Percentiles rank a stretch among this genome's conserved stretches.
Evolutionary conservation across 1,140 invertebrate species (phyloP).

Genomic region (Ditylenchus dipsaci): DNA sequence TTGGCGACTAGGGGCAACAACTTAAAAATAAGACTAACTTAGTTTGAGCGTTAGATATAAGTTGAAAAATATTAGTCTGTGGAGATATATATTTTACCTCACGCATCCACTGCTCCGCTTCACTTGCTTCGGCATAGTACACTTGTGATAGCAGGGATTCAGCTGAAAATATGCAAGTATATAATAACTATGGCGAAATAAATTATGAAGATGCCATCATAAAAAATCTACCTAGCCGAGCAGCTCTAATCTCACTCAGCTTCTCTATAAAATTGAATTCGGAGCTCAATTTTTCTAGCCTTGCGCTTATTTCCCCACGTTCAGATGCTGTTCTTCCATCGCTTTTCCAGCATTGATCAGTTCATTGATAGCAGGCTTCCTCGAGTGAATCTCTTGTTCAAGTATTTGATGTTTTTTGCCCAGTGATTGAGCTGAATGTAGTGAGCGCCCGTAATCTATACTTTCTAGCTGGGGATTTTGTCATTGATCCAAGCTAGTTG

Average conservation of each 20-base stretch:
- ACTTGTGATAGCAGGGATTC: conserved; percentile 77
- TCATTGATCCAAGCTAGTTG: conserved; percentile 96
- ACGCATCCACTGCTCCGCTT: conserved; percentile 78
- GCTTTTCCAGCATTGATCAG: conserved; percentile 6
- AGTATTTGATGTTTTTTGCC: conserved; percentile 87
- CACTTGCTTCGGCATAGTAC: conserved; percentile 78
- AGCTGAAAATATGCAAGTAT: too few relatives aligned
- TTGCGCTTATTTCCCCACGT: background rate
- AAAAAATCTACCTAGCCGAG: conserved; percentile 62
- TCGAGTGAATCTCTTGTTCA: conserved; percentile 74
- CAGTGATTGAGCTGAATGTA: conserved; percentile 91
- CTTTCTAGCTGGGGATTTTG: conserved; percentile 84
- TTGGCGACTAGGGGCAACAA: conserved; percentile 69
- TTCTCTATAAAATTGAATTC: background rate
- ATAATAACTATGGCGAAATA: too few relatives aligned
- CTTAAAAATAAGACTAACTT: conserved; percentile 59
- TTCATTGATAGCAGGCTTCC: conserved; percentile 73
- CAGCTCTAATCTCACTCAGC: conserved; percentile 72
- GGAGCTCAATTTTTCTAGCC: background rate
- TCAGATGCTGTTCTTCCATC: background rate
- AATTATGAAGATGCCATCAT: too few relatives aligned
- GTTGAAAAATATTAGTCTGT: too few relatives aligned
- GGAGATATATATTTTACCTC: conserved; percentile 60
- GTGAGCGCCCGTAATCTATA: conserved; percentile 83
- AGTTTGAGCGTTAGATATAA: background rate